phyloP scores from a whole-genome alignment of 2,888 invertebrate genomes.

The Glyphotaelius pellucidus region DNA sequence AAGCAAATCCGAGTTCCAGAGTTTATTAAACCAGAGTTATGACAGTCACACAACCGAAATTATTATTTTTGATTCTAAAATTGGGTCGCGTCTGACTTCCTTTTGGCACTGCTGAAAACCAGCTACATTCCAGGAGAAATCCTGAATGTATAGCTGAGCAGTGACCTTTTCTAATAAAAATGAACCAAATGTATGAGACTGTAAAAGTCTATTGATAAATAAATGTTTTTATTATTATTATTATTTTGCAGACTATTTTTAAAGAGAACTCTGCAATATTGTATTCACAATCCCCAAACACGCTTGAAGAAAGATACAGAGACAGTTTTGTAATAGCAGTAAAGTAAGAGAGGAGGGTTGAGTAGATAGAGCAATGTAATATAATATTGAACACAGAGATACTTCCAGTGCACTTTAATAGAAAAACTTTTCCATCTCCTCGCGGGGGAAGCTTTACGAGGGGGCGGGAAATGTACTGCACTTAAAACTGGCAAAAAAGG shows the following conservation, averaged over 20 bases:
- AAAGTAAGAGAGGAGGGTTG: background rate
- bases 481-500: background rate
- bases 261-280: background rate
- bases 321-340: background rate
- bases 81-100: background rate
- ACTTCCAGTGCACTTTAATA: background rate
- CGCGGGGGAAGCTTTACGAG: background rate
- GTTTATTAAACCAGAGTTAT: too few species aligned
- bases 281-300: background rate
- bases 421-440: constrained; percentile 2
- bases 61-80: background rate
- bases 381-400: background rate
- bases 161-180: too few species aligned
- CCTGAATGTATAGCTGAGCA: too few species aligned
- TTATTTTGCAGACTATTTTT: background rate
- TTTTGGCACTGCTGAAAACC: too few species aligned
- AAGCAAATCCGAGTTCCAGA: too few species aligned
- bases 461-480: background rate
- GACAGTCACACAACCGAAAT: too few species aligned
- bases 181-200: too few species aligned
- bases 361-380: background rate
- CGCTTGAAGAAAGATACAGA: background rate
- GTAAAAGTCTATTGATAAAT: too few species aligned
- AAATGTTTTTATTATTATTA: too few species aligned
- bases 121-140: too few species aligned